Evolutionary conservation across 2,888 invertebrate species (phyloP), one percentile per base, ranked within the genome.

Genomic region (Diploptera punctata): DNA sequence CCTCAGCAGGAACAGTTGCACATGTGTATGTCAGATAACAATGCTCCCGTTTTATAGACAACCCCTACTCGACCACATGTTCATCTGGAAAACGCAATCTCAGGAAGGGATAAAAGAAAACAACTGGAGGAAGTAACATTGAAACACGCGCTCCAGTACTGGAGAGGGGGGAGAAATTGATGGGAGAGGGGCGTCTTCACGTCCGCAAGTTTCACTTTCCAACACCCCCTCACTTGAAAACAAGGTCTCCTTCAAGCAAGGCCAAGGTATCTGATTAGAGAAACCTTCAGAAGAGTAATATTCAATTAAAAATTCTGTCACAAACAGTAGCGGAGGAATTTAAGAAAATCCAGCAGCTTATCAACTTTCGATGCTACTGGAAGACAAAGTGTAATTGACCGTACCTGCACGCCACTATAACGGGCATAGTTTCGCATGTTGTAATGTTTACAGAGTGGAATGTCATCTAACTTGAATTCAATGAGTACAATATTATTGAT

Each of bases 41-140:
- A 60, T 21, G 44, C 31, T 61, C 24, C 71, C 47, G 24, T 67
- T 72, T 68, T 72, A 72, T 72, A 72, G 68, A n/a, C 72, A 47
- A 60, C 68, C 72, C 72, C 62, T 65, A 38, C 67, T 69, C 68
- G n/a, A 16, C 18, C 31, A 24, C 52, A 52, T n/a, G 33, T 65
- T 5, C 9, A 33, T 44, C 38, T 60, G 69, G 69, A 69, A 69
- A 60, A 16, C 18, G 21, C 5, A n/a, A 3, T 2, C 13, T 29
- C 26, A 61, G 61, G 21, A 38, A 61, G 31, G 18, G 61, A 26
- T 31, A 61, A 7, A 61, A 31, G 10, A 10, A 26, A 10, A 60
- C 16, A 29, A 33, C 10, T 19, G 16, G 62, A 65, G 65, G 44
- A 38, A 26, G 61, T 33, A 19, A 16, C 4, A 1, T 26, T 29